These are phyloP conservation scores for Buphagus erythrorhynchus DNA, from an alignment of 2,797 vertebrate species.

Conservation along the genomic window DNA sequence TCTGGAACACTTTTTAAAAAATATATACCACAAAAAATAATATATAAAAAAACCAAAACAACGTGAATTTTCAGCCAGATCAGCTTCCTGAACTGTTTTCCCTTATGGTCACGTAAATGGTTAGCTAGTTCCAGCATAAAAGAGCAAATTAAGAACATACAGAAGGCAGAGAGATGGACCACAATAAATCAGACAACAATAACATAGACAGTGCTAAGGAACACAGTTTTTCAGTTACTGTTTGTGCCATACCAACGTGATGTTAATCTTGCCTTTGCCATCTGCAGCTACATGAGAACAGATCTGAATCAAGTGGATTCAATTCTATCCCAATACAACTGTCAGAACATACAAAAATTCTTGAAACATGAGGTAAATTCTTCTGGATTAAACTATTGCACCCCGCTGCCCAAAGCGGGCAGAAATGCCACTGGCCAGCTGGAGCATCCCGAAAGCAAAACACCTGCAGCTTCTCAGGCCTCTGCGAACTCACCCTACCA, in stretches of 20 bases:
- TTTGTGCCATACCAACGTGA: fast-evolving
- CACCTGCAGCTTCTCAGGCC: not conserved
- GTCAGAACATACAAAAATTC: not conserved
- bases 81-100: not conserved
- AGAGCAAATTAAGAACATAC: not conserved
- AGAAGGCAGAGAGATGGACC: not conserved
- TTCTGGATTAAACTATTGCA: not conserved
- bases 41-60: not conserved
- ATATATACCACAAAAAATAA: not conserved
- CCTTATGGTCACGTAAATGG: not conserved
- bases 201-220: not conserved
- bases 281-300: not conserved
- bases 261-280: not conserved
- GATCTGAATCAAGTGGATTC: not conserved
- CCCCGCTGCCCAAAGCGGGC: not conserved
- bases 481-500: not conserved
- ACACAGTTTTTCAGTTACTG: not conserved
- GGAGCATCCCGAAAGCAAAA: not conserved
- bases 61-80: not conserved
- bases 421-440: not conserved
- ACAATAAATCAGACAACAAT: not conserved
- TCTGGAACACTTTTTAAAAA: not conserved
- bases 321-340: not conserved
- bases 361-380: not conserved
- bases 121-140: not conserved